Evolutionary conservation across 2,888 invertebrate species (phyloP).

Genomic region (Trichogramma evanescens): DNA sequence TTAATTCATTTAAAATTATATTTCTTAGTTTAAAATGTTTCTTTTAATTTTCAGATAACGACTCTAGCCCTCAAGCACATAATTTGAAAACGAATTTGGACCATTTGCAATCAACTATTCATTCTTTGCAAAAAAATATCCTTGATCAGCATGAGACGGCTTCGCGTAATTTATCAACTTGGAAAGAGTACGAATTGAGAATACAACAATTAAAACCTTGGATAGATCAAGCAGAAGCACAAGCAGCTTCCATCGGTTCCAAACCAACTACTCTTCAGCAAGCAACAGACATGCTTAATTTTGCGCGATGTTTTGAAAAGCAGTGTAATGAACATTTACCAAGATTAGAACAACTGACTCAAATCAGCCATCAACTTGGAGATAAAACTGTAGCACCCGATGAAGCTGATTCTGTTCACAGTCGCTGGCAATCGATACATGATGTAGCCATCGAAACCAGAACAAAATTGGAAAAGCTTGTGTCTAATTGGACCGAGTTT

Average conservation of each 20-base stretch:
- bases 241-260: conserved; percentile 61
- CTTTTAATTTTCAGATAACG: conserved; percentile 48
- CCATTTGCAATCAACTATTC: conserved; percentile 68
- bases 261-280: conserved; percentile 75
- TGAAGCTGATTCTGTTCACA: conserved; percentile 76
- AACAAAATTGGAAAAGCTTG: conserved; percentile 70
- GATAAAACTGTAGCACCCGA: conserved; percentile 72
- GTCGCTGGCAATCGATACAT: conserved; percentile 78
- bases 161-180: conserved; percentile 71
- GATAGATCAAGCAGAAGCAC: conserved; percentile 81
- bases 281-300: conserved; percentile 69
- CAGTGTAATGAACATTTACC: conserved; percentile 73
- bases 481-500: conserved; percentile 74
- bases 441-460: conserved; percentile 72
- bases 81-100: conserved; percentile 70
- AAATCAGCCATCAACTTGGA: conserved; percentile 67
- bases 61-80: conserved; percentile 64
- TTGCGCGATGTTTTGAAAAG: conserved; percentile 64
- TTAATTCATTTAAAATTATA: not conserved
- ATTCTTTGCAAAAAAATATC: conserved; percentile 67
- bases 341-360: conserved; percentile 66
- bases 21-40: not conserved
- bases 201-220: conserved; percentile 72
- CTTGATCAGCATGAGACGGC: conserved; percentile 70
- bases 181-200: conserved; percentile 77